A percentile compares a stretch with the other conserved stretches of the same genome.
Conservation (phyloP, 2,888 invertebrate species). For the Orgyia antiqua region DNA sequence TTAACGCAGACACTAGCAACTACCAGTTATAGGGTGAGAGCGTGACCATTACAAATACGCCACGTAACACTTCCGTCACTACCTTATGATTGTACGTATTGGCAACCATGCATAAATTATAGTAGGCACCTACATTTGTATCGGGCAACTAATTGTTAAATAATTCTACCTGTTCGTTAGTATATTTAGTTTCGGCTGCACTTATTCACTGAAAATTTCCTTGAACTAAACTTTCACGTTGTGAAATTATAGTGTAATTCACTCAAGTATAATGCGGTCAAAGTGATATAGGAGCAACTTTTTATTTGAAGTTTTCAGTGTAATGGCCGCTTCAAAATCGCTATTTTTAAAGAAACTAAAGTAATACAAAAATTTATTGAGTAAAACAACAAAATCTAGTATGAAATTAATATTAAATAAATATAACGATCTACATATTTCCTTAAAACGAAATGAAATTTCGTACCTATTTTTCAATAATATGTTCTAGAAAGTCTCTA, state of each 20-base stretch:
- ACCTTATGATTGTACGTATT: conserved; percentile 12
- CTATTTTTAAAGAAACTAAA: conserved; percentile 13
- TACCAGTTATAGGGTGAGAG: conserved; percentile 2
- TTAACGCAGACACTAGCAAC: too few species aligned
- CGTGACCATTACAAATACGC: conserved; percentile 5
- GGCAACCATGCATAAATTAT: conserved; percentile 29
- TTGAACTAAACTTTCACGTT: conserved; percentile 15
- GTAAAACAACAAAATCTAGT: too few species aligned
- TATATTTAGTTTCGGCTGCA: conserved; percentile 7
- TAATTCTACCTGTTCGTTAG: conserved; percentile 12
- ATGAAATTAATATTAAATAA: too few species aligned
- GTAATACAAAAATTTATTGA: too few species aligned
- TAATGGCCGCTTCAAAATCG: conserved; percentile 35
- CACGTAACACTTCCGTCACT: conserved; percentile 6
- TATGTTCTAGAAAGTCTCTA: too few species aligned
- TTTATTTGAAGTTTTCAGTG: conserved; percentile 34
- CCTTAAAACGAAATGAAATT: too few species aligned
- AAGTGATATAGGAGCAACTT: conserved; percentile 18
- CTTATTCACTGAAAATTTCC: conserved; percentile 26
- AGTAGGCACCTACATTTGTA: conserved; percentile 13
- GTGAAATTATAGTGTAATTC: conserved; percentile 16
- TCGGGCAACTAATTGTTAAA: conserved; percentile 20
- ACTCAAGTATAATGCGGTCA: too few species aligned
- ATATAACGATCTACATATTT: too few species aligned
- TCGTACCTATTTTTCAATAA: too few species aligned